A percentile compares a stretch with the other conserved stretches of the same genome.
phyloP scores from a whole-genome alignment of 2,113 vertebrate genomes.

The Vireo altiloquus region DNA sequence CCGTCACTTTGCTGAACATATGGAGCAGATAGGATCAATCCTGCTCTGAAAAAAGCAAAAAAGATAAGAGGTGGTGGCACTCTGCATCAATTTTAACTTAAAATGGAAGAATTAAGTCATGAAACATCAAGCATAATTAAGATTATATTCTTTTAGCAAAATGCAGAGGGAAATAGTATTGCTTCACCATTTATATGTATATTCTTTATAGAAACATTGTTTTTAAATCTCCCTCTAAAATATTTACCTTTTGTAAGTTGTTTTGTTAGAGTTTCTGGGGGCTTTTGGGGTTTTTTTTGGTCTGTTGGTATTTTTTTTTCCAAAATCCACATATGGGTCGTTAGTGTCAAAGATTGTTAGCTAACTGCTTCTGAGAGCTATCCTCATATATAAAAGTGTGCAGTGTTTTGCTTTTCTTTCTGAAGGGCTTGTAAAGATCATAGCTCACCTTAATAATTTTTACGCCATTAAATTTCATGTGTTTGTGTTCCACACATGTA shows the following conservation, averaged over 20 bases:
- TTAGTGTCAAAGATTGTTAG: neutral
- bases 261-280: fast-evolving
- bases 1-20: neutral
- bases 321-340: neutral
- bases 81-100: neutral
- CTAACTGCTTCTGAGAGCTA: neutral
- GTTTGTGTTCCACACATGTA: neutral
- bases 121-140: neutral
- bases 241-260: neutral
- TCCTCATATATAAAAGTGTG: neutral
- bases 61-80: fast-evolving
- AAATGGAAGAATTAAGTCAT: neutral
- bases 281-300: fast-evolving
- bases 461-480: neutral
- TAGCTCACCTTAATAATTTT: neutral
- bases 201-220: neutral
- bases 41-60: neutral
- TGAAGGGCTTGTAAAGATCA: neutral
- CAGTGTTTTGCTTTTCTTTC: neutral
- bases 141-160: neutral
- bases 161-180: neutral
- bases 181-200: neutral
- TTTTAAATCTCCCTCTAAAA: neutral
- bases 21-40: neutral
- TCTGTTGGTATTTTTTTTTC: neutral